Percentiles rank a stretch among this genome's conserved stretches.
phyloP scores from a whole-genome alignment of 2,888 invertebrate species.

The Leucoptera coffeella region DNA sequence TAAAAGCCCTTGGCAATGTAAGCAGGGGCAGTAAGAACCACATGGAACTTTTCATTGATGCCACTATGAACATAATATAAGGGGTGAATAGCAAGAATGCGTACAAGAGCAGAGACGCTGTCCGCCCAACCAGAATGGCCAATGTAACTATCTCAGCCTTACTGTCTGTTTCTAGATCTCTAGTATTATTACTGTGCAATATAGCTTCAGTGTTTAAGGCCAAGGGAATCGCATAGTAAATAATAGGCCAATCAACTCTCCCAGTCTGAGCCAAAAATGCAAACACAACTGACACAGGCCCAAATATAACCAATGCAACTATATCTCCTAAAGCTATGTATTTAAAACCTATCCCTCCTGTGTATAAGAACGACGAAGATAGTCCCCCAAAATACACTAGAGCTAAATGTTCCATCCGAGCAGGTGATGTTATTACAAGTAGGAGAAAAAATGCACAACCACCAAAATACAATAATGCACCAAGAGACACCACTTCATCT shows the following conservation, averaged over 20 bases:
- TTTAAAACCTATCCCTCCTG: conserved; percentile 92
- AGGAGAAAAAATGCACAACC: conserved; percentile 81
- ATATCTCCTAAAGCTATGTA: conserved; percentile 94
- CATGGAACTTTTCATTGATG: conserved; percentile 74
- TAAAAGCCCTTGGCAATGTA: conserved; percentile 83
- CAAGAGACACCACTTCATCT: conserved; percentile 77
- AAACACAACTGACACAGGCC: conserved; percentile 89
- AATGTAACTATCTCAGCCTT: conserved; percentile 90
- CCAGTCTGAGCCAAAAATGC: conserved; percentile 92
- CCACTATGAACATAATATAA: conserved; percentile 83
- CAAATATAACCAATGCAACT: conserved; percentile 86
- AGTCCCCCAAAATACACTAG: conserved; percentile 92
- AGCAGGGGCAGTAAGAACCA: conserved; percentile 87
- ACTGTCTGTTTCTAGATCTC: conserved; percentile 83
- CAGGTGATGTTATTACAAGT: conserved; percentile 74
- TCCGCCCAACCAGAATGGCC: conserved; percentile 88
- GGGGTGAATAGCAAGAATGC: conserved; percentile 86
- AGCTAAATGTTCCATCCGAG: conserved; percentile 91
- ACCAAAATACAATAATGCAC: conserved; percentile 79
- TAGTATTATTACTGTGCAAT: conserved; percentile 89
- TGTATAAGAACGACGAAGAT: conserved; percentile 93
- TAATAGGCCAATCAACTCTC: conserved; percentile 81
- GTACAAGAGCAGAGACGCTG: conserved; percentile 86
- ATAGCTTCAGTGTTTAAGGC: conserved; percentile 94
- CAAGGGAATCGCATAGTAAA: conserved; percentile 89